Evolutionary conservation across 2,888 invertebrate species (phyloP), one percentile per base, ranked within the genome.

Genomic region (Drosophila mulleri): DNA sequence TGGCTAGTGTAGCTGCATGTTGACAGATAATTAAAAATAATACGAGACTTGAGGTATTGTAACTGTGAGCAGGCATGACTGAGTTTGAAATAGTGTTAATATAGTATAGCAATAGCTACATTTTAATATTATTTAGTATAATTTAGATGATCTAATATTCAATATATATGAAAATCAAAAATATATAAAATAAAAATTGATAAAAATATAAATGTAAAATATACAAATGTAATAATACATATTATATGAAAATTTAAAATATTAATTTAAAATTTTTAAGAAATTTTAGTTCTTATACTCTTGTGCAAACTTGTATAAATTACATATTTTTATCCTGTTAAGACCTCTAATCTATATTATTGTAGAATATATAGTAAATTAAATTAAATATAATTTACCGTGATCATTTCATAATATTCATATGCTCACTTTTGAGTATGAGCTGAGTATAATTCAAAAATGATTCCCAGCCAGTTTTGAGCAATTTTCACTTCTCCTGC

Each of bases 401-500:
- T 44, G 12, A 23, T 1, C 23, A 8, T 37, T 16, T 5, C 12
- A 52, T 20, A 14, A 44, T 4, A 29, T 50, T 37, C 16, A 32
- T 32, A 7, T 59, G 11, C 9, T 41, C 11, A 3, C 12, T 18
- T 44, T 41, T 9, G 3, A 5, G 6, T 29, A 12, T 16, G 29
- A 39, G n/a, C n/a, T n/a, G 41, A 44, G 12, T 16, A 23, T 20
- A 8, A 23, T 52, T n/a, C 37, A 58, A 58, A 52, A 64, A 26
- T 53, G 12, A 61, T 56, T 41, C 7, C 20, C 18, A 57, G 39
- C 54, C 45, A 63, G 63, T 16, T 63, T 67, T 54, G 35, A 63
- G 53, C 60, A 54, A 37, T 74, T 68, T 67, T 20, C 52, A 48
- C 35, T 52, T 50, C 52, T 14, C 16, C 16, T 16, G 60, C 26